Base-by-base conservation (phyloP, 92 coral and sea anemone genomes). In the Heteractis magnifica region DNA sequence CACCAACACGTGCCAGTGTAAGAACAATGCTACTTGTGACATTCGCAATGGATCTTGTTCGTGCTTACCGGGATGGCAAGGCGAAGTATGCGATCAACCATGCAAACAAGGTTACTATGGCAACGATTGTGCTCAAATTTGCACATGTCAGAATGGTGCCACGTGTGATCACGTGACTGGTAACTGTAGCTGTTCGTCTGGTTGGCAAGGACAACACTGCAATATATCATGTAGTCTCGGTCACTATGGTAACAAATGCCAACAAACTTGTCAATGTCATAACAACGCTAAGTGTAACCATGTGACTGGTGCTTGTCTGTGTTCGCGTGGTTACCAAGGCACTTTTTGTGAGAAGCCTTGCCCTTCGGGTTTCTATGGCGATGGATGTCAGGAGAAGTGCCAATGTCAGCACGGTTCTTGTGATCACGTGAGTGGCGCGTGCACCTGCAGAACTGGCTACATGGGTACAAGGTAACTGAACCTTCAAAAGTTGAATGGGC, bases 101-200 rank as follows among this genome's bases (percentile, higher is more conserved):
- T 95, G 98, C 65, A 85, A 82, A 53, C 72, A 77, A 79, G 98
- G 98, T 78, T 88, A 64, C 91, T 94, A 86, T 94, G 98, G 98
- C 21, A 83, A 94, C 81, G 75, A 86, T n/a, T 95, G 98, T 85
- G 78, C 68, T 48, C 83, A 84, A 3, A 84, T 50, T 20, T 95
- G 98, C 65, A 72, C 23, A 4, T 95, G 98, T 86, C 68, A 79
- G 53, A 88, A 89, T 80, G 92, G 92, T 13, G 98, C 92, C 0
- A 85, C 75, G 0, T 95, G 98, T 81, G 92, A 94, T 19, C 93
- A 89, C 71, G 88, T 90, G 62, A 90, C 89, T n/a, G 98, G 98
- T n/a, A 84, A 81, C 56, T 95, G 98, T 72, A 86, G 81, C 8
- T 95, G 98, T 80, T 59, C 64, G 10, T 86, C 97, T n/a, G 98